Base-by-base conservation (phyloP, 1,140 invertebrate genomes). In the Gryllus bimaculatus region DNA sequence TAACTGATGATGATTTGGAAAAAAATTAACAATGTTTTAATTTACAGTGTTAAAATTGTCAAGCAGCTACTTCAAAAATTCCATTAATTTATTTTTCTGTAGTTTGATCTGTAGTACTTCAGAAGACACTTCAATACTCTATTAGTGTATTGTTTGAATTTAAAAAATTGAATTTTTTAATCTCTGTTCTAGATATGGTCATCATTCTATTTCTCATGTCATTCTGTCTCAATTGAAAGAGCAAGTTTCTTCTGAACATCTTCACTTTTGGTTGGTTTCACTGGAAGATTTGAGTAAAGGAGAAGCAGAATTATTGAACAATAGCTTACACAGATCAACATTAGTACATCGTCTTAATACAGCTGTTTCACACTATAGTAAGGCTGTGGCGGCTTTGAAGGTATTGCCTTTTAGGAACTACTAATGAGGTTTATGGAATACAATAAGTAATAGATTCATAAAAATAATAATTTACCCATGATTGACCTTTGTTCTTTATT, bases 211-310 rank as follows among this genome's bases (percentile, higher is more conserved):
- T 74, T 93, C 93, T 0, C 88, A 89, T 4, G 85, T 86, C 73
- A 90, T 95, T 79, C 91, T 95, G 81, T 88, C 88, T 39, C 88
- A 88, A 74, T 84, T 95, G 18, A 89, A 91, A 0, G 90, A 91
- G 81, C 88, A 93, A 82, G 95, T 96, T 3, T 93, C 94, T 18
- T 94, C 94, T 18, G 97, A 98, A 83, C 92, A 96, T 83, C 90
- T 95, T 74, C 93, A 97, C 83, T 96, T 96, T 83, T 98, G 96
- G 94, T 85, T 98, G 73, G 90, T 91, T 0, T 93, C 93, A 8
- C 86, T 98, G 20, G 88, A 92, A 80, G 88, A 93, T 74, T 89
- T 94, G 79, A 92, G 91, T 8, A 47, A 79, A 8, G 86, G 84
- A 18, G 83, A 85, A 74, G 81, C 84, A 77, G 81, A 80, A 83